Evolutionary conservation across 1,140 invertebrate genomes (phyloP).

Genomic region (Drosophila bocqueti): DNA sequence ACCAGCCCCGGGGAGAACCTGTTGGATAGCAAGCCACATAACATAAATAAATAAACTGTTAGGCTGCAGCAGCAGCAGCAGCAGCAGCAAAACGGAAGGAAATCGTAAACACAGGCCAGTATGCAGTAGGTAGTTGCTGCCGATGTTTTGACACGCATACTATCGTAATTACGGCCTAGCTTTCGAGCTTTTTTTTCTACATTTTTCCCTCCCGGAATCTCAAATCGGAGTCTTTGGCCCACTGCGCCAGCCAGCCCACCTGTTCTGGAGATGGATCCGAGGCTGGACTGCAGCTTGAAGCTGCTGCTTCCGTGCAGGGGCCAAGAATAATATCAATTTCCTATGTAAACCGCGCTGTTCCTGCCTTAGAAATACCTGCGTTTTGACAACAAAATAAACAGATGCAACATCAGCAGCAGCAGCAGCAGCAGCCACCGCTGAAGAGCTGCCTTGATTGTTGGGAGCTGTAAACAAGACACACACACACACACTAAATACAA

Average conservation of each 20-base stretch:
- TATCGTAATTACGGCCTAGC: conserved; percentile 73
- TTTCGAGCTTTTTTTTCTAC: conserved; percentile 22
- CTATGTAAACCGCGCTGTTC: conserved; percentile 63
- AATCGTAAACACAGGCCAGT: conserved; percentile 78
- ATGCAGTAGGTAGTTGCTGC: conserved; percentile 28
- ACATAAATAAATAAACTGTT: conserved; percentile 83
- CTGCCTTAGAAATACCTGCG: conserved; percentile 63
- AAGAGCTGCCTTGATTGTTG: conserved; percentile 80
- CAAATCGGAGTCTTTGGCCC: conserved; percentile 7
- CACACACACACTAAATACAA: conserved; percentile 52
- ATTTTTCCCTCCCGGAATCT: conserved; percentile 23
- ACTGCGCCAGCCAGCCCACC: conserved; percentile 51
- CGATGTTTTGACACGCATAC: conserved; percentile 79
- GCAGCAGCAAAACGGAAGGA: conserved; percentile 71
- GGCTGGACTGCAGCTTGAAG: conserved; percentile 10
- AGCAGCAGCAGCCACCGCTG: conserved; percentile 17
- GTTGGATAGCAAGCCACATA: conserved; percentile 63
- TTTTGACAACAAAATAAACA: conserved; percentile 83
- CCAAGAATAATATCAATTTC: conserved; percentile 82
- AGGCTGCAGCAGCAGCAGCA: conserved; percentile 38
- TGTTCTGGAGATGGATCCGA: conserved; percentile 37
- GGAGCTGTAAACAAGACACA: conserved; percentile 72
- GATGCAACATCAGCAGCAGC: conserved; percentile 41
- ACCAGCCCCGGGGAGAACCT: conserved; percentile 59
- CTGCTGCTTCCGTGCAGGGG: conserved; percentile 75